Conservation (phyloP, 1,140 invertebrate genomes). For the Drosophila lacertosa region DNA sequence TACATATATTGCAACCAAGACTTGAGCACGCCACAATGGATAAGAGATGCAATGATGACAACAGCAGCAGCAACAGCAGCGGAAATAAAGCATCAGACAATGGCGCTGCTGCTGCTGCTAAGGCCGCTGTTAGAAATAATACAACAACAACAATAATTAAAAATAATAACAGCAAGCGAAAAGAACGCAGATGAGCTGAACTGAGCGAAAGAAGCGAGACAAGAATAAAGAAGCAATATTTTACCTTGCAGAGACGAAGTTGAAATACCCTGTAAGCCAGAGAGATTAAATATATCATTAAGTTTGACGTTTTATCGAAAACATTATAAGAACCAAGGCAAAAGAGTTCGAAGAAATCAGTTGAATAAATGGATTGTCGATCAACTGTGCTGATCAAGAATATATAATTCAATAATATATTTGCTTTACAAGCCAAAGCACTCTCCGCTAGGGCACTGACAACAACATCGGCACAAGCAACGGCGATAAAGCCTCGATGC, state of each 20-base stretch:
- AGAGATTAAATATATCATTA: too few species aligned
- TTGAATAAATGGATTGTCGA: too few species aligned
- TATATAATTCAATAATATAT: too few species aligned
- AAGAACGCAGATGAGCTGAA: conserved; percentile 33
- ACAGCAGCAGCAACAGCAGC: conserved; percentile 20
- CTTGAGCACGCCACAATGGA: conserved; percentile 64
- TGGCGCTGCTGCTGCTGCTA: conserved; percentile 22
- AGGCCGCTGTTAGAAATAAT: conserved; percentile 42
- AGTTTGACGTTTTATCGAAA: too few species aligned
- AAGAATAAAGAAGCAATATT: conserved; percentile 9
- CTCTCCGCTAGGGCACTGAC: too few species aligned
- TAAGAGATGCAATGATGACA: conserved; percentile 21
- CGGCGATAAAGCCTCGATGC: conserved; percentile 35
- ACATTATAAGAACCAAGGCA: too few species aligned
- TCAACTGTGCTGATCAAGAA: too few species aligned
- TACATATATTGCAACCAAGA: conserved; percentile 65
- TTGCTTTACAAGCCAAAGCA: too few species aligned
- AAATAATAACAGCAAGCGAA: conserved; percentile 8
- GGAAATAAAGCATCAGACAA: conserved; percentile 45
- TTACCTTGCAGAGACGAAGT: background rate
- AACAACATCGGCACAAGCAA: conserved; percentile 3
- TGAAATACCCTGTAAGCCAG: background rate
- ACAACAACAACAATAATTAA: conserved; percentile 13
- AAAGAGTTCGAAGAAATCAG: too few species aligned
- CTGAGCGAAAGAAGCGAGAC: background rate